These are phyloP conservation scores for Anarhynchus alexandrinus DNA, from an alignment of 2,113 vertebrate species.

Conservation along the genomic window DNA sequence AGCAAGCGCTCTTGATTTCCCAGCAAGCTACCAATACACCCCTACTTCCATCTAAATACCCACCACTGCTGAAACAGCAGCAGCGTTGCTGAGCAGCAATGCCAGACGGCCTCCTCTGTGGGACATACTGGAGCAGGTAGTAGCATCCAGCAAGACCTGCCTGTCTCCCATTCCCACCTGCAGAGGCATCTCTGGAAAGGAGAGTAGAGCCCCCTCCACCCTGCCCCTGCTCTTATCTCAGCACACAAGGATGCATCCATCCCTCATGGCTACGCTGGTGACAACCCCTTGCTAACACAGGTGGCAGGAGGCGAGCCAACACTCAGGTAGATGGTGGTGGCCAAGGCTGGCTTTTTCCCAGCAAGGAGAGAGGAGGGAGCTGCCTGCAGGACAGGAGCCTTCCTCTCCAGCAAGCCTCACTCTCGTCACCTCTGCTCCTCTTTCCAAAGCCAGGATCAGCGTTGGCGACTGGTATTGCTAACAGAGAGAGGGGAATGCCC, in stretches of 20 bases:
- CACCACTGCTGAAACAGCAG: background rate
- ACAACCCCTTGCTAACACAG: background rate
- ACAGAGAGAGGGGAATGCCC: background rate
- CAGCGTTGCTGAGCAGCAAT: background rate
- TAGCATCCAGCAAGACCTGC: background rate
- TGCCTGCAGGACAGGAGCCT: background rate
- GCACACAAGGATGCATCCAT: background rate
- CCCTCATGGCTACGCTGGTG: background rate
- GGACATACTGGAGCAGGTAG: background rate
- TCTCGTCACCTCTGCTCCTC: background rate
- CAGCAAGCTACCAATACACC: background rate
- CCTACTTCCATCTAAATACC: background rate
- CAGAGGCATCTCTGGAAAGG: background rate
- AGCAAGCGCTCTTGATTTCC: background rate
- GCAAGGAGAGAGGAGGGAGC: background rate
- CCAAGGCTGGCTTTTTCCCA: background rate
- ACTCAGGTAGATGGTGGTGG: background rate
- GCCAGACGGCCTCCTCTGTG: background rate
- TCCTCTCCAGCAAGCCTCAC: background rate
- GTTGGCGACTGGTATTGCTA: constrained; percentile 20
- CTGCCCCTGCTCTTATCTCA: background rate
- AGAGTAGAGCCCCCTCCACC: background rate
- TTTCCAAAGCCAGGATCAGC: background rate
- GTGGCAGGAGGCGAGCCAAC: background rate
- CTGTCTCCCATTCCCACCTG: background rate